Evolutionary conservation across 2,888 invertebrate species (phyloP), one percentile per base, ranked within the genome.

Genomic region (Unio delphinus): DNA sequence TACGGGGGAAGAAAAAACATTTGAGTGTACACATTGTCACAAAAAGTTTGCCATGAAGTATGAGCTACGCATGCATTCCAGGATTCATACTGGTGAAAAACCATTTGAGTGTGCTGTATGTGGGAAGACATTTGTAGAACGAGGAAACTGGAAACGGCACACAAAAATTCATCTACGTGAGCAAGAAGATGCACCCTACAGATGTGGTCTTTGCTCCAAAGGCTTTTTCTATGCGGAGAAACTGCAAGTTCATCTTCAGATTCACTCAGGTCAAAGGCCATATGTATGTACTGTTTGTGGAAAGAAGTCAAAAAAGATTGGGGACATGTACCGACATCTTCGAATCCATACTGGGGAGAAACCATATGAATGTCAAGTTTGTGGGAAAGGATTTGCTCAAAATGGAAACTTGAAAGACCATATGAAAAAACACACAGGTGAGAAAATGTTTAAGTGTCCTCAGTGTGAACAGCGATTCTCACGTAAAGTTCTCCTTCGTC

Each of bases 81-180:
- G 79, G 34, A 77, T 74, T 59, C 79, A 79, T 64, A 79, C 79
- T 58, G 79, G 76, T 5, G 79, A 79, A 67, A 79, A 79, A 64
- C 80, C 80, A 57, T 78, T 68, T 34, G 68, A 64, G 20, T 80
- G 80, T 65, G 74, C 73, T 30, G 76, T 76, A 26, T 80, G 80
- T 71, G 78, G 76, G 15, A 80, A 80, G 66, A 75, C 65, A n/a
- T 80, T 80, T 64, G 74, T 78, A 23, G 76, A 80, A 57, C 68
- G 73, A 23, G 78, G 80, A 3, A 76, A 75, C 75, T 78, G 77
- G 76, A 65, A 74, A 55, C 65, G 76, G 18, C 80, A 80, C 61
- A 75, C 74, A 7, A 69, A 70, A 65, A 75, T 75, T 17, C 79
- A 79, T 63, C 70, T 77, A 18, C 64, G 74, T 58, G n/a, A n/a